phyloP scores from a whole-genome alignment of 2,888 invertebrate genomes.

The Andrena trimmerana region DNA sequence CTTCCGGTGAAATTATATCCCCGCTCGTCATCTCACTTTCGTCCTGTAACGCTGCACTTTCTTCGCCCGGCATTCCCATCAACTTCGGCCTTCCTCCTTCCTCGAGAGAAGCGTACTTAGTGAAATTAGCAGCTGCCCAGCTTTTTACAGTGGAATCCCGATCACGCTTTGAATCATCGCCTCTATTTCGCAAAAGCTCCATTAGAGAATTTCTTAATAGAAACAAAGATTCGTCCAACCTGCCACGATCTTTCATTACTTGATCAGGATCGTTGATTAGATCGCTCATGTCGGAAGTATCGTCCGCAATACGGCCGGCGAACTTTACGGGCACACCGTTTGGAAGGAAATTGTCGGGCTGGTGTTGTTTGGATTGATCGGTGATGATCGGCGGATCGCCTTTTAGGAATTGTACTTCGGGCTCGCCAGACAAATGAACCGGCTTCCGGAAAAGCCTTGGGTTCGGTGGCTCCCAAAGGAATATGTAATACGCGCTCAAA shows the following conservation, averaged over 20 bases:
- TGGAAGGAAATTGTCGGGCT: not conserved
- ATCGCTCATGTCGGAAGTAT: not conserved
- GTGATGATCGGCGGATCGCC: conserved; percentile 22
- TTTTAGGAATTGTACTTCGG: conserved; percentile 67
- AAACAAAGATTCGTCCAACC: conserved; percentile 41
- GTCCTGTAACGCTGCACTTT: not conserved
- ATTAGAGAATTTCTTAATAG: conserved; percentile 44
- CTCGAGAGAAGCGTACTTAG: not conserved
- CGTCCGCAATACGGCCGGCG: not conserved
- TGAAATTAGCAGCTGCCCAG: not conserved
- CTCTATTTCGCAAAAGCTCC: conserved; percentile 30
- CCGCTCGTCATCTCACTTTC: not conserved
- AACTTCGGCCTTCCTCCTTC: not conserved
- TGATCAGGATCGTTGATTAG: not conserved
- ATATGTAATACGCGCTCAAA: conserved; percentile 92
- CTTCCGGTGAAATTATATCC: not conserved
- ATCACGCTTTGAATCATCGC: not conserved
- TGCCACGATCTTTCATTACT: not conserved
- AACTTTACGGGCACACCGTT: conserved; percentile 1
- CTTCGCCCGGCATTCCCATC: not conserved
- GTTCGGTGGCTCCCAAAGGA: conserved; percentile 91
- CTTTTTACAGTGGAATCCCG: not conserved
- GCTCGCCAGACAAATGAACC: conserved; percentile 61
- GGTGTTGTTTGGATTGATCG: not conserved
- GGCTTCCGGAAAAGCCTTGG: conserved; percentile 82